A percentile compares a stretch with the other conserved stretches of the same genome.
phyloP scores from a whole-genome alignment of 2,888 invertebrate genomes.

The Chromoteleia sp. region DNA sequence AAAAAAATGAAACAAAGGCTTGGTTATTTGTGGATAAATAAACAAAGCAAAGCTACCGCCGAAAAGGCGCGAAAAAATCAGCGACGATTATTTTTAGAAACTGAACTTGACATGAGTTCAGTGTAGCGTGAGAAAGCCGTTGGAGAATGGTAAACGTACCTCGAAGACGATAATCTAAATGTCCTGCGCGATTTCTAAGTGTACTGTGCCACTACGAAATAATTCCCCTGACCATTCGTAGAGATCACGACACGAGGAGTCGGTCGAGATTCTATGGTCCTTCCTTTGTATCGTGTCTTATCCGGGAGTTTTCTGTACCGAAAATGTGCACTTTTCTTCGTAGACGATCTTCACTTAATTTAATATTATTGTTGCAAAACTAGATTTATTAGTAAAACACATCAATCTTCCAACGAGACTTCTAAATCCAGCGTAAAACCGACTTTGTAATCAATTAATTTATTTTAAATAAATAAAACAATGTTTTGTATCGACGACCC shows the following conservation, averaged over 20 bases:
- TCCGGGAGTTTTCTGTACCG: neutral
- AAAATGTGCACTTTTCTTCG: neutral
- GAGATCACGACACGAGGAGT: constrained; percentile 26
- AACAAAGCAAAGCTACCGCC: constrained; percentile 5
- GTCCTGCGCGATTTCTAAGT: constrained; percentile 34
- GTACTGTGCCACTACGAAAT: constrained; percentile 17
- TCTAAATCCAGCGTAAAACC: neutral
- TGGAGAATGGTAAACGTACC: constrained; percentile 37
- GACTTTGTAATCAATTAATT: neutral
- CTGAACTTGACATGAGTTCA: constrained; percentile 42
- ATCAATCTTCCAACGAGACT: neutral
- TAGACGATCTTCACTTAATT: neutral
- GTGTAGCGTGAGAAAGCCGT: constrained; percentile 38
- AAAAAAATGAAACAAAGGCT: constrained; percentile 31
- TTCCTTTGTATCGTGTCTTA: neutral
- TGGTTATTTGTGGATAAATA: constrained; percentile 22
- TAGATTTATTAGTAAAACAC: no score
- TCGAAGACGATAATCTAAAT: constrained; percentile 45
- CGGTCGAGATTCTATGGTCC: constrained; percentile 17
- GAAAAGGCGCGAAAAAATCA: constrained; percentile 22
- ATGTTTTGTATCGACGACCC: no score
- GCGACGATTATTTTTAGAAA: constrained; percentile 43
- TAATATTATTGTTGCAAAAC: no score
- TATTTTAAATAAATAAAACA: neutral
- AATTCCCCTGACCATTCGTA: constrained; percentile 27